These are phyloP conservation scores for Aleiodes sp. DNA, from an alignment of 1,140 invertebrate species.

Conservation along the genomic window DNA sequence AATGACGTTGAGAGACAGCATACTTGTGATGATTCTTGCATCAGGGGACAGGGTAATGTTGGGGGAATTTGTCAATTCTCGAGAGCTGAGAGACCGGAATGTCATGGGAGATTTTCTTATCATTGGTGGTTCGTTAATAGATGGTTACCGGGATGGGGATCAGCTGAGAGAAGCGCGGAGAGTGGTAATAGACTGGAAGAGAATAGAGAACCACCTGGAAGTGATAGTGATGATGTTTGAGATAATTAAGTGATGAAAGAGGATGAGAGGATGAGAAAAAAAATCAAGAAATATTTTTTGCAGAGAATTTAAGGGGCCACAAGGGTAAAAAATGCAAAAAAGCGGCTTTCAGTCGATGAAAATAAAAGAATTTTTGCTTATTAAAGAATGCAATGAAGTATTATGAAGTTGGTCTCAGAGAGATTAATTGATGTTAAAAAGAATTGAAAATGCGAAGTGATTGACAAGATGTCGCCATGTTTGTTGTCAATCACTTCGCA, in stretches of 20 bases:
- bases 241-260: conserved; percentile 34
- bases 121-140: conserved; percentile 61
- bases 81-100: conserved; percentile 53
- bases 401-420: no score
- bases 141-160: conserved; percentile 54
- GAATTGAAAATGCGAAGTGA: no score
- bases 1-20: conserved; percentile 49
- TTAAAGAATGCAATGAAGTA: no score
- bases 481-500: no score
- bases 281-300: neutral
- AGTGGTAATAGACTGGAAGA: conserved; percentile 37
- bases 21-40: conserved; percentile 60
- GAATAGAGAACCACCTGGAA: conserved; percentile 49
- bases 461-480: no score
- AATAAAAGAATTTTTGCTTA: no score
- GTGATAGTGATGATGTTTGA: conserved; percentile 53
- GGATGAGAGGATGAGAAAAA: neutral
- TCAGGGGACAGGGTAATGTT: conserved; percentile 52
- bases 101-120: conserved; percentile 52
- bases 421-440: no score
- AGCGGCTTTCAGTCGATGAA: no score
- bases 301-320: no score
- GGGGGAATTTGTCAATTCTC: conserved; percentile 52
- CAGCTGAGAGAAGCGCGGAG: conserved; percentile 47
- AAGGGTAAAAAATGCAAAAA: no score